Evolutionary conservation across 2,888 invertebrate genomes (phyloP), one percentile per base, ranked within the genome.

Genomic region (Tetranychus piercei): DNA sequence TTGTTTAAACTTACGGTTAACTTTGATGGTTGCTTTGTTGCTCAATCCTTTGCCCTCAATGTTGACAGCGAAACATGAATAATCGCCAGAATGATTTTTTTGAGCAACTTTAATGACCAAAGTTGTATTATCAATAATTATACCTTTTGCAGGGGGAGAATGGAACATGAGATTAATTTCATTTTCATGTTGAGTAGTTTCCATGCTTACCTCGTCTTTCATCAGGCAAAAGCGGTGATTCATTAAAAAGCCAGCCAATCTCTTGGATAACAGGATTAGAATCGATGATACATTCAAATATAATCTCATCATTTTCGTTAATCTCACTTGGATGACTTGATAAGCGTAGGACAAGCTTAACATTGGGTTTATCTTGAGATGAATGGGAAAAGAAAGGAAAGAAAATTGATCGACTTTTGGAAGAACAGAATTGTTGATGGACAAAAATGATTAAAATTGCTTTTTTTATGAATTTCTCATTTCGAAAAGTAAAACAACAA

Each of bases 41-140:
- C 71, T 71, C 20, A 43, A 23, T 11, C 20, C 20, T 71, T 71
- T 71, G 9, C 71, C 71, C 34, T 71, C 71, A 45, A 71, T 71
- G 20, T 71, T 71, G 22, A 44, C 34, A 71, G 71, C 71, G 22
- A n/a, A 71, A 71, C 71, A 71, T 71, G 71, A 71, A 34, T 71
- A 71, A 44, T 71, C 45, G 2, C 71, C 71, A 34, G 71, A 44
- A 11, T 71, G 71, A n/a, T 44, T 43, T 44, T 71, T 71, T 8
- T 71, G 8, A 9, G 44, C 44, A 44, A 23, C 20, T 71, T 71
- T 71, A 18, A 71, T 71, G 18, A 71, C 71, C 15, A 71, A 15
- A n/a, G 71, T 71, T 71, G 71, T 44, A n/a, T 71, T 71, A 23
- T 71, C 44, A 71, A 71, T 71, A 11, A 71, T 44, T 44, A 71